A percentile compares a stretch with the other conserved stretches of the same genome.
Evolutionary conservation across 2,113 vertebrate species (phyloP).

Genomic region (Ceyx cyanopectus): DNA sequence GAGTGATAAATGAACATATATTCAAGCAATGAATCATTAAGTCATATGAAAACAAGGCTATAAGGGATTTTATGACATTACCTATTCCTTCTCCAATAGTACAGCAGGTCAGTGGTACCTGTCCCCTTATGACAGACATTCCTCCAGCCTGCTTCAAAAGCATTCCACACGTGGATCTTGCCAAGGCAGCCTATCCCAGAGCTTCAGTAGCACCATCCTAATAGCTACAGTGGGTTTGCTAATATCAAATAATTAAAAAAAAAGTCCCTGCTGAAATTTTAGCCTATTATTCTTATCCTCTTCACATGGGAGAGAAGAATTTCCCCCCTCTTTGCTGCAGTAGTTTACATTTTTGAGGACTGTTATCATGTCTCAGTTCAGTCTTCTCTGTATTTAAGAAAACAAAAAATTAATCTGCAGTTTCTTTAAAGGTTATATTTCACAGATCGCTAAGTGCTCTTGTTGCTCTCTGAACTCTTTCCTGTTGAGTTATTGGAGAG

Average conservation of each 20-base stretch:
- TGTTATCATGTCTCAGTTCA: constrained; percentile 62
- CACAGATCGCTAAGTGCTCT: neutral
- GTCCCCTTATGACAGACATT: accelerated
- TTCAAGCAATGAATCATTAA: neutral
- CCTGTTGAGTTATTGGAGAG: neutral
- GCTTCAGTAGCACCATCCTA: neutral
- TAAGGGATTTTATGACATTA: neutral
- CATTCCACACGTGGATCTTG: neutral
- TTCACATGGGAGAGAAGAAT: constrained; percentile 54
- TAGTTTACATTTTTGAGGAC: constrained; percentile 66
- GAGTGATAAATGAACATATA: neutral
- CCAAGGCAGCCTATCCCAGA: neutral
- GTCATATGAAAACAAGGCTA: neutral
- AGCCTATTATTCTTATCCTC: constrained; percentile 48
- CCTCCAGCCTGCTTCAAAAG: neutral
- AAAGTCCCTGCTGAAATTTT: neutral
- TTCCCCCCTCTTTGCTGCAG: constrained; percentile 52
- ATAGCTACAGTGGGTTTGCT: neutral
- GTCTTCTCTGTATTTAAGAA: constrained; percentile 28
- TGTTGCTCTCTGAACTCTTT: neutral
- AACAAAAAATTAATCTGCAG: constrained; percentile 21
- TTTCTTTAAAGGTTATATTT: constrained; percentile 49
- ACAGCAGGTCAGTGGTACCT: neutral
- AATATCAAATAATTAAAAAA: neutral
- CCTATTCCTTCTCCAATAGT: neutral